Base-by-base conservation (phyloP, 2,113 vertebrate genomes). In the Lethenteron reissneri region DNA sequence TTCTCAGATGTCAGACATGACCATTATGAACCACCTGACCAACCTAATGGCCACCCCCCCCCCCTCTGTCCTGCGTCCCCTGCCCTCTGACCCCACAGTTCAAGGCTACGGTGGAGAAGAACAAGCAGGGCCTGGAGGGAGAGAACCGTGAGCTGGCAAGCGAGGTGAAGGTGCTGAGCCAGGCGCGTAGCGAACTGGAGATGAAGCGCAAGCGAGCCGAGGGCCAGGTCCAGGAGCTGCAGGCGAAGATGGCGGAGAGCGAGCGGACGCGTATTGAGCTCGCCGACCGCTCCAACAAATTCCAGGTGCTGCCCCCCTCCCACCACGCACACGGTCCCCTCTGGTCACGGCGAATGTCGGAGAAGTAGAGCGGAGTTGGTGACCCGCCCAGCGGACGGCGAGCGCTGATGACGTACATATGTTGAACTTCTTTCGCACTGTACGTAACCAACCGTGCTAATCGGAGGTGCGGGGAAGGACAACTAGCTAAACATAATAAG, bases 161-260 rank as follows among this genome's bases (percentile, higher is more conserved):
- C 10, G 92, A 97, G 73, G 89, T 97, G 78, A 97, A 95, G 79
- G 81, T 79, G 7, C 81, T 97, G 74, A 90, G 92, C 80, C 92
- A 97, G 78, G 80, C 84, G 19, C 95, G 87, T 82, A 79, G 80
- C 0, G 92, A 97, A 73, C 92, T 90, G 0, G 92, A 97, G 72
- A 83, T 95, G 76, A 91, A 88, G 81, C 85, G 90, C 78, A 97
- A 97, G 81, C 96, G 95, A 70, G 83, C 95, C 4, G 92, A 97
- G 74, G 76, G 80, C 0, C 89, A 92, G 77, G 83, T 92, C 10
- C 92, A 94, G 75, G 92, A 97, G 80, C 81, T 90, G 0, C 83
- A 83, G 2, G 76, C 85, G 75, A 87, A 90, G 73, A 80, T 86
- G 74, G 79, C 83, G 0, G 92, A 97, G 76, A 87, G 86, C 0